Percentiles rank a stretch among this genome's conserved stretches.
phyloP scores from a whole-genome alignment of 2,797 vertebrate species.

The Channa striata region DNA sequence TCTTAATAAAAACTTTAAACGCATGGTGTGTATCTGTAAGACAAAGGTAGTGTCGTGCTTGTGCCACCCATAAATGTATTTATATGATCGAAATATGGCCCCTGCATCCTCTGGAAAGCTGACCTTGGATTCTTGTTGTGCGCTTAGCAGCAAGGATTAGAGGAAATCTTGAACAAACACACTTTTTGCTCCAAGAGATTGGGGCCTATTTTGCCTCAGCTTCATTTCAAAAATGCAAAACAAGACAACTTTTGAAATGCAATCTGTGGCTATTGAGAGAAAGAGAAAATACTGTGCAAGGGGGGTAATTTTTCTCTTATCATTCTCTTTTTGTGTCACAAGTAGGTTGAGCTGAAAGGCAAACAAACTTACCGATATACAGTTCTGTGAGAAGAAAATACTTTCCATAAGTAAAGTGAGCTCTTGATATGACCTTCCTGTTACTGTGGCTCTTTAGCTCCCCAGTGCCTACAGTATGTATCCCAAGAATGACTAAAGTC shows the following conservation, averaged over 20 bases:
- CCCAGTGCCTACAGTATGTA: not conserved
- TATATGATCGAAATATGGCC: slow-evolving; percentile 61
- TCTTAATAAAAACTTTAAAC: no score
- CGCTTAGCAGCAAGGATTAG: slow-evolving; percentile 79
- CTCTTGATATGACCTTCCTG: slow-evolving; percentile 37
- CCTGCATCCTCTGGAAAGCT: slow-evolving; percentile 66
- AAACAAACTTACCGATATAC: slow-evolving; percentile 54
- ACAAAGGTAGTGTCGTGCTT: slow-evolving; percentile 26
- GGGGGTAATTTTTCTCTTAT: slow-evolving; percentile 56
- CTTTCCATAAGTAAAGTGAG: slow-evolving; percentile 58
- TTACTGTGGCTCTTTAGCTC: slow-evolving; percentile 19
- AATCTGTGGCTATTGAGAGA: slow-evolving; percentile 66
- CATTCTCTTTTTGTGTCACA: slow-evolving; percentile 54
- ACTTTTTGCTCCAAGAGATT: slow-evolving; percentile 80
- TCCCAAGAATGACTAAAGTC: slow-evolving; percentile 7
- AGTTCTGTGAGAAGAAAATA: slow-evolving; percentile 49
- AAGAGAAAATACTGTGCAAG: slow-evolving; percentile 36
- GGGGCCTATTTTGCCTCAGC: slow-evolving; percentile 61
- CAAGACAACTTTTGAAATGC: slow-evolving; percentile 56
- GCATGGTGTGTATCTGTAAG: slow-evolving; percentile 1
- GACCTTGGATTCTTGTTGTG: slow-evolving; percentile 82
- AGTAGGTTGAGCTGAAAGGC: slow-evolving; percentile 70
- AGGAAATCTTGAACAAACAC: slow-evolving; percentile 82
- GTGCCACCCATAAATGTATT: slow-evolving; percentile 48
- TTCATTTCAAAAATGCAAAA: slow-evolving; percentile 64